These are phyloP conservation scores for Meriones psammophilus DNA, from an alignment of 2,797 vertebrate genomes.

Conservation along the genomic window DNA sequence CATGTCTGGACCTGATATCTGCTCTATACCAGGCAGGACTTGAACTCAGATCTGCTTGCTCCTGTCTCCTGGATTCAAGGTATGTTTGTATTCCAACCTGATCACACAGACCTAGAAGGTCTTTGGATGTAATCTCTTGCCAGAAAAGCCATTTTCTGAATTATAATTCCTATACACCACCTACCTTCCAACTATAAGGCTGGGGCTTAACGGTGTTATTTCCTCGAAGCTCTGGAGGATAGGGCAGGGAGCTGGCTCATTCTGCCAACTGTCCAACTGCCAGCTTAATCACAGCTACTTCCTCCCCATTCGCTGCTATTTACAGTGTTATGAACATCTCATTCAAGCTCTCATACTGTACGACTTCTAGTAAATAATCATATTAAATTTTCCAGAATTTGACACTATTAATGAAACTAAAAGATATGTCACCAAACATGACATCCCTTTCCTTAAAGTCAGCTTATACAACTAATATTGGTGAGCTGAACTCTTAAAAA, in stretches of 20 bases:
- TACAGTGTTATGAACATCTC: background rate
- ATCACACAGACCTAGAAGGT: no score
- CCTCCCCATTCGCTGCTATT: no score
- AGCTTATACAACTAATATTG: background rate
- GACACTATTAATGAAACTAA: constrained; percentile 38
- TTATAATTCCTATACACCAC: background rate
- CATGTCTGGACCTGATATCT: no score
- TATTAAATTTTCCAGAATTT: constrained; percentile 30
- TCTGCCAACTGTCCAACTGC: background rate
- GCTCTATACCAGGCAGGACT: no score
- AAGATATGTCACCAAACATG: background rate
- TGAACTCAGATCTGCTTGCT: no score
- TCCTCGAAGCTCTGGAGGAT: background rate
- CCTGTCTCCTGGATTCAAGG: no score
- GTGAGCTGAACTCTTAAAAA: background rate
- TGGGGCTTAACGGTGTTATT: background rate
- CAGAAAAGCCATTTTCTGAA: no score
- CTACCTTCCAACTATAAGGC: background rate
- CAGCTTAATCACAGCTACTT: background rate
- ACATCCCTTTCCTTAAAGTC: background rate
- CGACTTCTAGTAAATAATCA: background rate
- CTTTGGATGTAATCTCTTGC: no score
- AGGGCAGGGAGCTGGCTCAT: background rate
- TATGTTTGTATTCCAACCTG: no score
- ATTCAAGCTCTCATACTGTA: background rate